Base-by-base conservation (phyloP, 92 coral and sea anemone genomes). In the Phymanthus crucifer region DNA sequence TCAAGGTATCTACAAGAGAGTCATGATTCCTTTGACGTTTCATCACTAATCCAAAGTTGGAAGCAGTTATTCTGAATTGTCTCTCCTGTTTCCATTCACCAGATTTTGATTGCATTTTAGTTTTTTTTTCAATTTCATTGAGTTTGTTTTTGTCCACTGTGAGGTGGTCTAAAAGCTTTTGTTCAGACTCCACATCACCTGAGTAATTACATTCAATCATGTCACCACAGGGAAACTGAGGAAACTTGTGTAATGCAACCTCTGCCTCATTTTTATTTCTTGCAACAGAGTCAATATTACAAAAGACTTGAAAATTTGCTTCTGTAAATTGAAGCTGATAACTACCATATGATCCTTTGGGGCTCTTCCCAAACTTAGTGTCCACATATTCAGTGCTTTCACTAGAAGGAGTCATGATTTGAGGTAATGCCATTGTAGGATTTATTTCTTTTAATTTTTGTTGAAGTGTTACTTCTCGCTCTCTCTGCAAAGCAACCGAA, bases 251-350 rank as follows among this genome's bases (percentile, higher is more conserved):
- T 66, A 47, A 65, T 29, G 71, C 17, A 65, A 34, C 4, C 40
- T 73, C 70, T 36, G 64, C 61, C 10, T 45, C 37, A 45, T 43
- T 7, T 31, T 19, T 9, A 32, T 26, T 1, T 32, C 94, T 79
- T 58, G 84, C 57, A 27, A 87, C 76, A 71, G 89, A 64, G 66
- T 36, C 78, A 47, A 84, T 66, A 72, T 89, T 66, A 71, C 87
- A 83, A 75, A 47, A 82, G 27, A 85, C 91, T 74, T 69, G 47
- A 70, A 87, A 85, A 71, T 87, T 87, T n/a, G 85, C 71, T 82
- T 91, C 88, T 43, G 94, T 87, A 57, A 87, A 81, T 57, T 71
- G 68, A 23, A 91, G 86, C 48, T 87, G 95, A 48, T 87, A 91
- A 57, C 89, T 84, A 16, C 71, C 85, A 79, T 52, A 85, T 40